Evolutionary conservation across 2,797 vertebrate species (phyloP).

Genomic region (Philypnodon macrostomus): DNA sequence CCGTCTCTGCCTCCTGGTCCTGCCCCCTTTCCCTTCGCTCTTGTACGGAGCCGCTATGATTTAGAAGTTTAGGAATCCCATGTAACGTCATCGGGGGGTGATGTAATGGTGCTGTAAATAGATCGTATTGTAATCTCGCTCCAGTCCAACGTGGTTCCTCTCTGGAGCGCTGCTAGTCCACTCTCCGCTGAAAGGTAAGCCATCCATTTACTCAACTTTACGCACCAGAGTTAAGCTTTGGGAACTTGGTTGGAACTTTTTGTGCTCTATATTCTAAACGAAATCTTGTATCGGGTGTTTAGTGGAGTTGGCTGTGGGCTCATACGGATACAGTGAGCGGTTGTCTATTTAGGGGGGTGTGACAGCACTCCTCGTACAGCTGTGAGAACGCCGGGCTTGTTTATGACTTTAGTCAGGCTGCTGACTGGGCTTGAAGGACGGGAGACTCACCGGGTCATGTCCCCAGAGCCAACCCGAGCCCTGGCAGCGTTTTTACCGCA

Average conservation of each 20-base stretch:
- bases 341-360: constrained; percentile 67
- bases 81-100: constrained; percentile 97
- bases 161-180: constrained; percentile 85
- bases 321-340: constrained; percentile 35
- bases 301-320: constrained; percentile 8
- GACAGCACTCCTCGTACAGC: constrained; percentile 60
- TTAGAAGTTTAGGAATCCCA: constrained; percentile 99
- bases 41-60: constrained; percentile 94
- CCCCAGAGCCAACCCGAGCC: constrained; percentile 2
- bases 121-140: constrained; percentile 98
- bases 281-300: constrained; percentile 36
- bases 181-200: constrained; percentile 89
- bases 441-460: constrained; percentile 34
- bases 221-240: not conserved
- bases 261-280: not conserved
- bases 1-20: constrained; percentile 51
- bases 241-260: not conserved
- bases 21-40: constrained; percentile 63
- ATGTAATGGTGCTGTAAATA: constrained; percentile 99
- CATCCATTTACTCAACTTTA: constrained; percentile 63
- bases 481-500: constrained; percentile 10
- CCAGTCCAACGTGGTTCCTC: constrained; percentile 99
- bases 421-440: constrained; percentile 4
- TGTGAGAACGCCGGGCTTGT: constrained; percentile 47
- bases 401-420: constrained; percentile 53